Evolutionary conservation across 2,797 vertebrate species (phyloP).

Genomic region (Buceros bicornis): DNA sequence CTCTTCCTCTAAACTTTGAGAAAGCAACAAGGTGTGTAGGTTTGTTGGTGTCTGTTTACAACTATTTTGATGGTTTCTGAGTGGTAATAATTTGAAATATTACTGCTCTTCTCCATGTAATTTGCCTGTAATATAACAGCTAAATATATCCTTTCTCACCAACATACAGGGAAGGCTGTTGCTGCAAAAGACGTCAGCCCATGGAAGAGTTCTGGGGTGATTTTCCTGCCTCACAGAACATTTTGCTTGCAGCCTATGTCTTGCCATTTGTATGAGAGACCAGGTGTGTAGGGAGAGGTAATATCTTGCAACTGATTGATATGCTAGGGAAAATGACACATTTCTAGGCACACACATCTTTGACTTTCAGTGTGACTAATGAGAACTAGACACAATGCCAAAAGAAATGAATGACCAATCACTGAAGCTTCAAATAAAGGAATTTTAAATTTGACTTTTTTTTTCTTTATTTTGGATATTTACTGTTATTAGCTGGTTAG

Average conservation of each 20-base stretch:
- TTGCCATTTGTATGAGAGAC: background rate
- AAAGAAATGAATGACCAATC: background rate
- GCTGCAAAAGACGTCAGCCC: background rate
- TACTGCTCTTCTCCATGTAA: slow-evolving; percentile 26
- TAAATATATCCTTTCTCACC: slow-evolving; percentile 20
- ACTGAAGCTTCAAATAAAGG: slow-evolving; percentile 10
- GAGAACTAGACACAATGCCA: background rate
- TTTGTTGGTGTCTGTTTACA: slow-evolving; percentile 32
- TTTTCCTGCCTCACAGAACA: background rate
- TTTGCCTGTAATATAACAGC: slow-evolving; percentile 17
- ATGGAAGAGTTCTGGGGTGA: background rate
- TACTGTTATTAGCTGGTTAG: slow-evolving; percentile 65
- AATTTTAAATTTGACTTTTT: slow-evolving; percentile 29
- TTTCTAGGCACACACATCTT: background rate
- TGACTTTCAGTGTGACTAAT: slow-evolving; percentile 29
- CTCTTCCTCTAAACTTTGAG: slow-evolving; percentile 29
- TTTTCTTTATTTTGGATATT: slow-evolving; percentile 19
- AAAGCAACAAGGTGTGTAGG: background rate
- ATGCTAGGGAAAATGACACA: slow-evolving; percentile 23
- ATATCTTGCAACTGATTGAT: slow-evolving; percentile 41
- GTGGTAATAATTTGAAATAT: slow-evolving; percentile 55
- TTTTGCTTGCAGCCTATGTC: background rate
- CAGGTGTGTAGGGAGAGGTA: slow-evolving; percentile 35
- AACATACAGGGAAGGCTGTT: background rate
- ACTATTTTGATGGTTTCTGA: slow-evolving; percentile 62